Conservation (phyloP, 1,140 invertebrate genomes). For the Amphibalanus amphitrite region DNA sequence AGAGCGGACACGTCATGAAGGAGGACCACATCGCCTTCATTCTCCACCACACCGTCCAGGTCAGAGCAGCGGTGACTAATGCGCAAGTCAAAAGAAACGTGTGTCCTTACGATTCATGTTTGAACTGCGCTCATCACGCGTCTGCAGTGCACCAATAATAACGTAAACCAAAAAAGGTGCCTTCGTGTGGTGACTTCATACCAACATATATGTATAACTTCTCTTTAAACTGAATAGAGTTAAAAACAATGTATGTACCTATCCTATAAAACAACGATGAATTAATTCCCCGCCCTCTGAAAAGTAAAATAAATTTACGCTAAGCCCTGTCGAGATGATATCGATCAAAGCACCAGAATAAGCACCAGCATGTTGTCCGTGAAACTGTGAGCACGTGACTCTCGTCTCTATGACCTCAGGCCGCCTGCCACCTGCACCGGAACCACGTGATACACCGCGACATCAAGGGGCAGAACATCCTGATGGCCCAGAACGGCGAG, state of each 20-base stretch:
- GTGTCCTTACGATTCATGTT: no score
- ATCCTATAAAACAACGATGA: no score
- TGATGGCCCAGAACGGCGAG: constrained; percentile 49
- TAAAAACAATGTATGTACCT: no score
- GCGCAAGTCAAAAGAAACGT: background rate
- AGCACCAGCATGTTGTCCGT: no score
- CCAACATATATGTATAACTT: constrained; percentile 20
- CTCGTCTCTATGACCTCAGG: constrained; percentile 9
- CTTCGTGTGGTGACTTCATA: no score
- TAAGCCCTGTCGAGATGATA: no score
- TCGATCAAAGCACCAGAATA: no score
- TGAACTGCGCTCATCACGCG: no score
- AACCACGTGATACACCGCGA: constrained; percentile 67
- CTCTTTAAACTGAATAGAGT: no score
- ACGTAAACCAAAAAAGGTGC: background rate
- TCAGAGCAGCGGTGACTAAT: background rate
- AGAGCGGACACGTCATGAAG: constrained; percentile 9
- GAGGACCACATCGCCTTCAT: constrained; percentile 52
- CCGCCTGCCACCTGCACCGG: constrained; percentile 36
- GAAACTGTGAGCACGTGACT: no score
- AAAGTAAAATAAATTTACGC: no score
- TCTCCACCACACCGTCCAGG: constrained; percentile 45
- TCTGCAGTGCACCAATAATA: background rate
- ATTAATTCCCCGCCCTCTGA: no score
- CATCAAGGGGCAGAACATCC: constrained; percentile 67